phyloP scores from a whole-genome alignment of 1,140 invertebrate genomes.

The Rhagoletis pomonella region DNA sequence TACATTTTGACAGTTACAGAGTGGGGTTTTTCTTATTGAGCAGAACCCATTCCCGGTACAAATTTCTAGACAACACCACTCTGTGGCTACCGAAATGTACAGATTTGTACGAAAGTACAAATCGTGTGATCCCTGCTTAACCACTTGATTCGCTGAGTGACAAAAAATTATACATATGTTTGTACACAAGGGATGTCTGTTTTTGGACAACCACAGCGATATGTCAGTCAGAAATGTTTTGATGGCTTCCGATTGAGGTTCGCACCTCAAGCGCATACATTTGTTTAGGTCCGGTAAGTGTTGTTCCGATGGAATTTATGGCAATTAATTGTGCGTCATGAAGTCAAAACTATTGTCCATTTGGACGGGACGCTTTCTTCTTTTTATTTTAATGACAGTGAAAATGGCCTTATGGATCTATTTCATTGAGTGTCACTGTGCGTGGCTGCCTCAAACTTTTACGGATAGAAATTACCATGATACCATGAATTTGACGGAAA shows the following conservation, averaged over 20 bases:
- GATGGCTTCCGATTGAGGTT: neutral
- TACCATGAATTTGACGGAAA: slow-evolving; percentile 13
- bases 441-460: neutral
- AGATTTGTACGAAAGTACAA: too few species aligned
- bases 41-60: too few species aligned
- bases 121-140: neutral
- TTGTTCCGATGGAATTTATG: neutral
- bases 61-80: too few species aligned
- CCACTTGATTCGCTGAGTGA: neutral
- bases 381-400: neutral
- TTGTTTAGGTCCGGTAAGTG: neutral
- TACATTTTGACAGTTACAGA: too few species aligned
- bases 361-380: neutral
- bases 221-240: slow-evolving; percentile 5
- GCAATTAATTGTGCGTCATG: slow-evolving; percentile 2
- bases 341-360: neutral
- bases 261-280: neutral
- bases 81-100: too few species aligned
- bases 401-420: slow-evolving; percentile 37
- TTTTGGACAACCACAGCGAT: neutral
- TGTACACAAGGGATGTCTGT: neutral
- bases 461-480: neutral
- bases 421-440: slow-evolving; percentile 35
- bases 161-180: neutral
- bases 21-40: too few species aligned